These are phyloP conservation scores for Chymomyza caudatula DNA, from an alignment of 2,888 invertebrate genomes.

Conservation along the genomic window DNA sequence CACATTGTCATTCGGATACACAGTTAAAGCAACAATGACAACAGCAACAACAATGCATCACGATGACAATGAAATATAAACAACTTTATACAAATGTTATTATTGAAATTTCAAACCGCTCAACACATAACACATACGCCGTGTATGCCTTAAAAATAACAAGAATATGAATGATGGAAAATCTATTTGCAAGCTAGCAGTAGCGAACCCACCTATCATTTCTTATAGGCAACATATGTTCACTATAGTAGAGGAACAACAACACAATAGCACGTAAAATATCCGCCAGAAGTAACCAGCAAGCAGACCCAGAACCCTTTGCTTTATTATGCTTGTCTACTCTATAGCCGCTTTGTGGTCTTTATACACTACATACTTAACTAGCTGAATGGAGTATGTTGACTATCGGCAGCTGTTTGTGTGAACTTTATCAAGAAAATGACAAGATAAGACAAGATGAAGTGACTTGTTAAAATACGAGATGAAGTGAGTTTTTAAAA, in stretches of 20 bases:
- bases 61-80: conserved; percentile 45
- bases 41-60: conserved; percentile 17
- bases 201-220: not conserved
- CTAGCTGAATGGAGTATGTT: not conserved
- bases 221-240: not conserved
- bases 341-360: conserved; percentile 32
- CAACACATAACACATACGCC: conserved; percentile 45
- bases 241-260: not conserved
- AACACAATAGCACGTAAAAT: not conserved
- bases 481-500: no score
- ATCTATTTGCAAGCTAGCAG: conserved; percentile 54
- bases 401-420: not conserved
- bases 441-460: no score
- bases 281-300: not conserved
- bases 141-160: conserved; percentile 27
- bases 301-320: conserved; percentile 7
- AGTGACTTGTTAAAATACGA: no score
- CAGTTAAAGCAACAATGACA: conserved; percentile 47
- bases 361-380: conserved; percentile 5
- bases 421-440: not conserved
- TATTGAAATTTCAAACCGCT: conserved; percentile 61
- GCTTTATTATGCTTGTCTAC: conserved; percentile 32
- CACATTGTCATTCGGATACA: conserved; percentile 48
- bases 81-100: conserved; percentile 70
- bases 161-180: conserved; percentile 49